Evolutionary conservation across 2,888 invertebrate genomes (phyloP), one percentile per base, ranked within the genome.

Genomic region (Xanthia togata): DNA sequence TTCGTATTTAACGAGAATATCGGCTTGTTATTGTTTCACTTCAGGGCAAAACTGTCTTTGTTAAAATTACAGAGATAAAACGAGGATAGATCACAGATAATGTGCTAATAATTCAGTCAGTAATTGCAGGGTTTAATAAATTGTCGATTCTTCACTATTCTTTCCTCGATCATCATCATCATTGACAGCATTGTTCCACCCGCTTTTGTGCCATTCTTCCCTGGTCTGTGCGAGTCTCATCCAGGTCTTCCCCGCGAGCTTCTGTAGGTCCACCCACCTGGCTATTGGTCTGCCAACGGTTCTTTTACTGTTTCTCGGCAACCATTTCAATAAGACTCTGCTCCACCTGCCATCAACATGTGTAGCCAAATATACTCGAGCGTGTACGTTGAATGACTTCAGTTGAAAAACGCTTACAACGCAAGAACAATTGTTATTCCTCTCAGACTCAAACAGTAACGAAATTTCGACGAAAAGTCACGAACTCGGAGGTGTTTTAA

Each of bases 401-500:
- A 41, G 50, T 64, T 47, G 9, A 20, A 71, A 55, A 57, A 50
- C 23, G 17, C n/a, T 57, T 57, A n/a, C n/a, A 63, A 41, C 9
- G 5, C 26, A 5, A 65, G 23, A 73, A 47, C 31, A 60, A 73
- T 80, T 59, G 17, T 64, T 53, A 65, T 80, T 50, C 35, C 47
- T 47, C 31, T 17, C 35, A 9, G 47, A 65, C 9, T 73, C 55
- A 55, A 65, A 62, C 31, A 64, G 63, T 74, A 35, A 44, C 68
- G 26, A 63, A 75, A 68, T 63, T 57, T 44, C 20, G 4, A 26
- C 17, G 35, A 35, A 70, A 65, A 75, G 38, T 73, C 62, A 63
- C 57, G 67, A 62, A 62, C n/a, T 44, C 20, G 23, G 60, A 60
- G 55, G n/a, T 75, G 63, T 73, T 73, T 71, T 62, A 71, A 69